phyloP scores from a whole-genome alignment of 2,797 vertebrate species.

The Tragopan temminckii region DNA sequence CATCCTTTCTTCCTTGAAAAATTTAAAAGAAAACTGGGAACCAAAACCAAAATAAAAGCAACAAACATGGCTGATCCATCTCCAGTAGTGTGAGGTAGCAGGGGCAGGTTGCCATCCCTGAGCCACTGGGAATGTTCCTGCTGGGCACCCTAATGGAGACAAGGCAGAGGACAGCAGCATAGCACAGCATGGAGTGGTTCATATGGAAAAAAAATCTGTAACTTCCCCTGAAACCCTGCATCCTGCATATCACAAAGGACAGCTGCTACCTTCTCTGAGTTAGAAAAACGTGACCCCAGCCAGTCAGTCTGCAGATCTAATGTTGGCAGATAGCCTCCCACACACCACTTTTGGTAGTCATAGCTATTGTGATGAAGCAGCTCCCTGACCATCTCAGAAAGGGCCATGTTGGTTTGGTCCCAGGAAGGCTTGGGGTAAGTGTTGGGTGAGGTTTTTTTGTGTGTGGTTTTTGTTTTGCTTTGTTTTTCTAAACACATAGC shows the following conservation, averaged over 20 bases:
- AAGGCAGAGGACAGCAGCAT: neutral
- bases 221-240: slow-evolving; percentile 40
- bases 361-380: slow-evolving; percentile 26
- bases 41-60: neutral
- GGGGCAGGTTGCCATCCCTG: neutral
- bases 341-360: slow-evolving; percentile 24
- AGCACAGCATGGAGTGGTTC: slow-evolving; percentile 17
- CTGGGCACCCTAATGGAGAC: neutral
- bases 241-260: slow-evolving; percentile 54
- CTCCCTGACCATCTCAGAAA: neutral
- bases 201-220: slow-evolving; percentile 9
- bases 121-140: neutral
- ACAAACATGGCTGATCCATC: neutral
- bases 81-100: neutral
- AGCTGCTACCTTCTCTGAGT: slow-evolving; percentile 70
- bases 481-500: neutral
- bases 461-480: neutral
- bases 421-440: neutral
- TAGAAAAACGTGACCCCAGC: slow-evolving; percentile 55
- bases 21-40: neutral
- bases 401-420: neutral
- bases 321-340: neutral
- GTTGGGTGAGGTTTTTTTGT: neutral
- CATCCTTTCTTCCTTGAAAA: neutral
- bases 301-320: neutral